Base-by-base conservation (phyloP, 2,797 vertebrate genomes). In the Staurois parvus region DNA sequence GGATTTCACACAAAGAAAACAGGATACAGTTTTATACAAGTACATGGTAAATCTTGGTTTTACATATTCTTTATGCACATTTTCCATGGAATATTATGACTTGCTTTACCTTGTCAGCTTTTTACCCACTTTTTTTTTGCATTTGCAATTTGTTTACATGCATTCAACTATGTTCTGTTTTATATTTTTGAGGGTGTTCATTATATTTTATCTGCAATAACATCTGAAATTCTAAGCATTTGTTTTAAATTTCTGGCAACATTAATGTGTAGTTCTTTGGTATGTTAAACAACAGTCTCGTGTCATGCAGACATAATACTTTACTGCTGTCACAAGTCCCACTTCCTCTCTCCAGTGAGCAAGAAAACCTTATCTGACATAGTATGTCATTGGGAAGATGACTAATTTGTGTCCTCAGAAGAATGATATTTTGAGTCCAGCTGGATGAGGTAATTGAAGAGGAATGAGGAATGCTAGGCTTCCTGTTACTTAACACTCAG, bases 401-500 rank as follows among this genome's bases (percentile, higher is more conserved):
- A 76, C 77, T 69, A 80, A 85, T 69, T 80, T 70, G 84, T 76
- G 78, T 68, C 72, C 72, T 81, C 70, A 40, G 77, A 81, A 80
- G 77, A 81, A 79, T 84, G 75, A 85, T 85, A 85, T 85, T 85
- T 75, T 81, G 77, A 67, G 37, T 52, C 77, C 72, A 75, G 62
- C 42, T 74, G 68, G 78, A 80, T 85, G 70, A 85, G 72, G 78
- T 85, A 85, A 85, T 45, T 68, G 72, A 81, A 40, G 66, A 80
- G n/a, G 84, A 85, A 85, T 74, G 76, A 84, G 68, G 83, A 81
- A 85, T 85, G 72, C 75, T 72, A 85, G 48, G 72, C 84, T 85
- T 85, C 84, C 72, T 85, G 84, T 85, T 85, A 81, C 84, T 85
- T 85, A 85, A 85, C 72, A 73, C 78, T 81, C 72, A 80, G 42